Base-by-base conservation (phyloP, 1,140 invertebrate genomes). In the Zaprionus davidi region DNA sequence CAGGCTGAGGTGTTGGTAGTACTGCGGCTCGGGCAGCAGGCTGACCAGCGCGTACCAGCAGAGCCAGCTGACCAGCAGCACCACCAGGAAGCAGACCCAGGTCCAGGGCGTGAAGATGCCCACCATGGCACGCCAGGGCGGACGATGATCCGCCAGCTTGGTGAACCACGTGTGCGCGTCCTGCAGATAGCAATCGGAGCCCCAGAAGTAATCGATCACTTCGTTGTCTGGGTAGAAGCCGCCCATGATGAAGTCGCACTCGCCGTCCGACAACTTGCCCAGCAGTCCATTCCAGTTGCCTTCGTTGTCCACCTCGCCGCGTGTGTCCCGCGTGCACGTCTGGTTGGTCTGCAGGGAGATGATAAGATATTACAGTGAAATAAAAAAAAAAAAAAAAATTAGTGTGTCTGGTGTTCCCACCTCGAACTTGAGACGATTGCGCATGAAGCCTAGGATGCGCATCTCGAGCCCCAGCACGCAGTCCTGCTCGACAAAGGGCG, bases 211-310 rank as follows among this genome's bases (percentile, higher is more conserved):
- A 55, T 93, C 93, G 20, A 93, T 92, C 5, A 94, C 93, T 70
- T 94, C 93, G 69, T 93, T 93, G 79, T 94, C 94, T 20, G 94
- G 94, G 86, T 93, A 94, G 67, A 93, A 94, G 34, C 93, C 94
- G 3, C 94, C 94, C 12, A 94, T 70, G 5, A 94, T 76, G 3
- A 94, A 92, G 24, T 94, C 92, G 3, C 93, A 94, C 66, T 92
- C 90, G 59, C 92, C 93, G 1, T 83, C 71, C 12, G 75, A 64
- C 0, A 94, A 49, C 12, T 91, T 74, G 2, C 87, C 92, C 38
- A 94, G 79, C n/a, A 93, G 84, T 1, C 93, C 94, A 28, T 91
- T 88, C 94, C 94, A 94, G 4, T 87, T 79, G 82, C 93, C 94
- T 6, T 75, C 6, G 1, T 26, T 9, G 7, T 83, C 65, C 20